Evolutionary conservation across 2,797 vertebrate genomes (phyloP).

Genomic region (Sebastes minor): DNA sequence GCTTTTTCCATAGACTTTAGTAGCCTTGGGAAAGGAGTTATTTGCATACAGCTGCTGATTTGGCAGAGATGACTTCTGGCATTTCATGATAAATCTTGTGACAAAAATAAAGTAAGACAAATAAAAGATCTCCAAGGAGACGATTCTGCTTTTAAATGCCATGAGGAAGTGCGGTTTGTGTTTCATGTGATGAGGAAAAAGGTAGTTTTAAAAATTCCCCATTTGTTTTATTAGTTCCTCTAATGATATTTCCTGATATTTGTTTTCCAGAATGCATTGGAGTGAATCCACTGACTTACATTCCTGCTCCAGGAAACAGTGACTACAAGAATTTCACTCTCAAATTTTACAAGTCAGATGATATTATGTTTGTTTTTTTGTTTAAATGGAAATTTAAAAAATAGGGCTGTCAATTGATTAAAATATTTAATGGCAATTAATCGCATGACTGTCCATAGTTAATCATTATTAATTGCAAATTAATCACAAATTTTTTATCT

Average conservation of each 20-base stretch:
- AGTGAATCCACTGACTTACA: slow-evolving; percentile 77
- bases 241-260: slow-evolving; percentile 23
- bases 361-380: neutral
- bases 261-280: slow-evolving; percentile 85
- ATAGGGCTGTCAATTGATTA: too few species aligned
- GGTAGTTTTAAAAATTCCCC: slow-evolving; percentile 10
- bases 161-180: slow-evolving; percentile 29
- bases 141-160: neutral
- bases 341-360: slow-evolving; percentile 90
- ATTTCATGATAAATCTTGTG: neutral
- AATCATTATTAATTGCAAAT: too few species aligned
- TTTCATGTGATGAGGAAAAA: slow-evolving; percentile 43
- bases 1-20: neutral
- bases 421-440: too few species aligned
- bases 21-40: slow-evolving; percentile 16
- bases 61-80: neutral
- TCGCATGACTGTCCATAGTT: too few species aligned
- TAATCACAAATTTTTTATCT: too few species aligned
- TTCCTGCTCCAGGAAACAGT: slow-evolving; percentile 24
- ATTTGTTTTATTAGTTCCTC: slow-evolving; percentile 27
- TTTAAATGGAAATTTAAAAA: neutral
- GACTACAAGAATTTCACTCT: slow-evolving; percentile 90
- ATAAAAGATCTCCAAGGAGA: neutral
- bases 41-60: slow-evolving; percentile 51
- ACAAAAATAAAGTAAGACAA: neutral